A percentile compares a stretch with the other conserved stretches of the same genome.
These are phyloP conservation scores for Drosophila lowei DNA, from an alignment of 1,140 invertebrate species.

Conservation along the genomic window DNA sequence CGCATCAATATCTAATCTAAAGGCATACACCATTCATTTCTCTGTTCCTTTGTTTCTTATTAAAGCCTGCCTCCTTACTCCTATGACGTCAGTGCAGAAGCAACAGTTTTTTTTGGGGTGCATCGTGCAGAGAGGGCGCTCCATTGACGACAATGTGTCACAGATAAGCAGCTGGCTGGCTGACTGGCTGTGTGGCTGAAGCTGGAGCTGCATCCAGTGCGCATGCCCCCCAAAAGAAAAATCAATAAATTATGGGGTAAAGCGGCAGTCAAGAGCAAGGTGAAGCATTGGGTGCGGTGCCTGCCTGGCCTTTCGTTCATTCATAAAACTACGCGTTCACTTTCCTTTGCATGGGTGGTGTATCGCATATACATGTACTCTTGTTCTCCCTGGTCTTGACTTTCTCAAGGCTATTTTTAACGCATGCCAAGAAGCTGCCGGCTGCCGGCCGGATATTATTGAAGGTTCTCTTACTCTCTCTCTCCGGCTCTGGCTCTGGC, in stretches of 20 bases:
- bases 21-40: neutral
- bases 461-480: constrained; percentile 14
- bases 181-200: neutral
- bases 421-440: constrained; percentile 36
- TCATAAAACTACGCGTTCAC: constrained; percentile 68
- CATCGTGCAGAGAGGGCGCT: constrained; percentile 32
- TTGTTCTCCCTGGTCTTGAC: constrained; percentile 17
- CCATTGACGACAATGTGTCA: constrained; percentile 65
- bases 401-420: constrained; percentile 77
- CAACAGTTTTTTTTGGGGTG: constrained; percentile 46
- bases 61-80: constrained; percentile 2
- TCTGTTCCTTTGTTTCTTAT: neutral
- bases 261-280: constrained; percentile 81
- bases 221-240: constrained; percentile 59
- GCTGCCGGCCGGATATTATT: constrained; percentile 51
- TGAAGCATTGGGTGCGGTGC: constrained; percentile 43
- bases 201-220: constrained; percentile 27
- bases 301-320: constrained; percentile 45
- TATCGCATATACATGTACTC: neutral
- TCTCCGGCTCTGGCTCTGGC: neutral
- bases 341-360: constrained; percentile 28
- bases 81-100: constrained; percentile 48
- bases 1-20: neutral
- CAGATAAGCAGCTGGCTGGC: constrained; percentile 49
- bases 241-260: constrained; percentile 81